Evolutionary conservation across 2,113 vertebrate species (phyloP).

Genomic region (Notarius quadriscutis): DNA sequence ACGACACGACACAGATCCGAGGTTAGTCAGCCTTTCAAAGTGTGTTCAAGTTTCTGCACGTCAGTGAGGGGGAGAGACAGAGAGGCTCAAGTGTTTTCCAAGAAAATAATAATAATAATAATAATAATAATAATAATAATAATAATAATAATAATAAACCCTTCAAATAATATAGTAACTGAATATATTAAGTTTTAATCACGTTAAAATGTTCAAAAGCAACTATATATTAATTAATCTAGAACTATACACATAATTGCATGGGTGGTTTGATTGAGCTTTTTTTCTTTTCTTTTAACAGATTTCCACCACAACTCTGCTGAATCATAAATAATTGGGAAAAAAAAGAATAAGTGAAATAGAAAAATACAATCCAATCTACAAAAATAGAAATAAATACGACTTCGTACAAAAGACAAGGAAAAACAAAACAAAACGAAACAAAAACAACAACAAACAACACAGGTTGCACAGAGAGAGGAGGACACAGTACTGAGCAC

Average conservation of each 20-base stretch:
- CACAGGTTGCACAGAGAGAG: conserved; percentile 81
- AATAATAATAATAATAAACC: conserved; percentile 74
- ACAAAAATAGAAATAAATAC: conserved; percentile 99
- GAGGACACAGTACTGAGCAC: conserved; percentile 76
- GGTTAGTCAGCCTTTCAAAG: conserved; percentile 99
- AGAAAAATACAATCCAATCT: conserved; percentile 99
- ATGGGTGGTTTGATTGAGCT: conserved; percentile 79
- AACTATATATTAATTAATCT: conserved; percentile 58
- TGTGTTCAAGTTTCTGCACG: conserved; percentile 99
- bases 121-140: background rate
- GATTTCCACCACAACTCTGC: conserved; percentile 81
- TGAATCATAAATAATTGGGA: conserved; percentile 81
- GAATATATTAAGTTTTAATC: conserved; percentile 64
- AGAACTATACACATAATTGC: conserved; percentile 58
- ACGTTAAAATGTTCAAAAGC: conserved; percentile 62
- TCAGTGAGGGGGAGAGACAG: conserved; percentile 88
- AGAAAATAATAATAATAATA: conserved; percentile 82
- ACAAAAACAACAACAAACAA: conserved; percentile 70
- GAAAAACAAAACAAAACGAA: conserved; percentile 71
- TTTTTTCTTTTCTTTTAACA: conserved; percentile 76
- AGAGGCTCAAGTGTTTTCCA: conserved; percentile 99
- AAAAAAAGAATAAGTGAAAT: conserved; percentile 81
- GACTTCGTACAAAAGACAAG: conserved; percentile 85
- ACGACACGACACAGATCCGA: conserved; percentile 99
- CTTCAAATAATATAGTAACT: conserved; percentile 43